Evolutionary conservation across 1,140 invertebrate species (phyloP).

Genomic region (Drosophila simulans): DNA sequence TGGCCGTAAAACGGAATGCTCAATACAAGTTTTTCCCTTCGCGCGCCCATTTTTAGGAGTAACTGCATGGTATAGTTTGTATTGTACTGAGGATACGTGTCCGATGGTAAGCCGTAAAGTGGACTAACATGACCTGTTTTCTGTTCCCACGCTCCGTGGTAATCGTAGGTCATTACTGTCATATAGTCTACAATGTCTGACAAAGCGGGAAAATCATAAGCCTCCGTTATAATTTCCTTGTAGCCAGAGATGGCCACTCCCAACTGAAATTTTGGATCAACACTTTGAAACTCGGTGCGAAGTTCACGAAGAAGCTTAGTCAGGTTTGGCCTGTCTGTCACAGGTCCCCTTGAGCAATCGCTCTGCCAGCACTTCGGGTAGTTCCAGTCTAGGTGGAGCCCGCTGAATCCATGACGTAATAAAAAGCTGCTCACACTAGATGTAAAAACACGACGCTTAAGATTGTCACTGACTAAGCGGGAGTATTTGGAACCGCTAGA

Average conservation of each 20-base stretch:
- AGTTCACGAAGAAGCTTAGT: slow-evolving; percentile 92
- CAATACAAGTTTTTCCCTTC: slow-evolving; percentile 91
- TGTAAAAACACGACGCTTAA: slow-evolving; percentile 89
- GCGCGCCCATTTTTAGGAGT: slow-evolving; percentile 89
- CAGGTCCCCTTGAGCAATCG: slow-evolving; percentile 92
- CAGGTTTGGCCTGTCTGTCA: slow-evolving; percentile 91
- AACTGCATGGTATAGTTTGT: slow-evolving; percentile 92
- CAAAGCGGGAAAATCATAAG: slow-evolving; percentile 91
- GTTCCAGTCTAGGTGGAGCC: slow-evolving; percentile 95
- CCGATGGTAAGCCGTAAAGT: slow-evolving; percentile 87
- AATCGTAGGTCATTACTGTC: slow-evolving; percentile 95
- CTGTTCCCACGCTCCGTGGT: slow-evolving; percentile 94
- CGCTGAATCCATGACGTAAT: slow-evolving; percentile 90
- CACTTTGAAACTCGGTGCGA: slow-evolving; percentile 88
- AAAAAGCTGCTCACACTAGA: slow-evolving; percentile 89
- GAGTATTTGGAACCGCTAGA: slow-evolving; percentile 94
- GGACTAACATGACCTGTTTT: slow-evolving; percentile 93
- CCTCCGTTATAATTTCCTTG: slow-evolving; percentile 93
- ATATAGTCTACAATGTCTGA: slow-evolving; percentile 91
- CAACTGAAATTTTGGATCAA: slow-evolving; percentile 88
- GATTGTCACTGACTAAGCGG: slow-evolving; percentile 88
- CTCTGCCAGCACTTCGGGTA: slow-evolving; percentile 97
- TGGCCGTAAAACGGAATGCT: slow-evolving; percentile 96
- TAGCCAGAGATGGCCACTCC: slow-evolving; percentile 94
- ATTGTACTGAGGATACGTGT: slow-evolving; percentile 91